Evolutionary conservation across 2,797 vertebrate genomes (phyloP).

Genomic region (Darevskia nairensis): DNA sequence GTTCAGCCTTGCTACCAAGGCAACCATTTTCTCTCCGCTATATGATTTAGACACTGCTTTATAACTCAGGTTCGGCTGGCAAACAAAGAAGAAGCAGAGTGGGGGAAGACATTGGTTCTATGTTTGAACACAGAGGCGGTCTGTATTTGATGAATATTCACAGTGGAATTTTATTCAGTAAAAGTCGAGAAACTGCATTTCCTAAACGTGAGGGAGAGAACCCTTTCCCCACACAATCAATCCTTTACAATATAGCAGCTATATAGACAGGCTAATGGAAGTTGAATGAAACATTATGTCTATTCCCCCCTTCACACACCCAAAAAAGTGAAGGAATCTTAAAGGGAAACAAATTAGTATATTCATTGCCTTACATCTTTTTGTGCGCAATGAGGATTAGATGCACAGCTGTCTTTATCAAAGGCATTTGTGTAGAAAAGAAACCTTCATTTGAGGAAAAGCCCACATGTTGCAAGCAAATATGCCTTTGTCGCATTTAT

Average conservation of each 20-base stretch:
- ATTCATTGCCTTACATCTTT: neutral
- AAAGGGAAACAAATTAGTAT: constrained; percentile 39
- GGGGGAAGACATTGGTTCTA: constrained; percentile 7
- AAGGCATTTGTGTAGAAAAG: constrained; percentile 43
- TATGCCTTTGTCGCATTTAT: constrained; percentile 21
- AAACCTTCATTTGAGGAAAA: neutral
- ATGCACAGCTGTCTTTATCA: constrained; percentile 30
- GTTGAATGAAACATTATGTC: constrained; percentile 36
- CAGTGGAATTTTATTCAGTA: constrained; percentile 65
- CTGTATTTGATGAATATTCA: constrained; percentile 68
- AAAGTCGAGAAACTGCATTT: constrained; percentile 54
- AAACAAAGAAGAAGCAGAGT: constrained; percentile 42
- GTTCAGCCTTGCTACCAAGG: constrained; percentile 82
- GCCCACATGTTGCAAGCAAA: constrained; percentile 12
- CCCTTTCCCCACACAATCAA: constrained; percentile 19
- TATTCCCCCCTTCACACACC: neutral
- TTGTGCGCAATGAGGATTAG: constrained; percentile 43
- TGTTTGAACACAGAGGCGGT: constrained; percentile 65
- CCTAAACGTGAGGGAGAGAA: constrained; percentile 57
- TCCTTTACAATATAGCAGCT: constrained; percentile 25
- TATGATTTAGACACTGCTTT: constrained; percentile 74
- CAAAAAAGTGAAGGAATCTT: neutral
- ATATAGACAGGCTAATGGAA: constrained; percentile 36
- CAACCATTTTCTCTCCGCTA: constrained; percentile 82
- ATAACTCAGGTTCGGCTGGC: constrained; percentile 74